phyloP scores from a whole-genome alignment of 2,113 vertebrate genomes.

The Sinocyclocheilus grahami region DNA sequence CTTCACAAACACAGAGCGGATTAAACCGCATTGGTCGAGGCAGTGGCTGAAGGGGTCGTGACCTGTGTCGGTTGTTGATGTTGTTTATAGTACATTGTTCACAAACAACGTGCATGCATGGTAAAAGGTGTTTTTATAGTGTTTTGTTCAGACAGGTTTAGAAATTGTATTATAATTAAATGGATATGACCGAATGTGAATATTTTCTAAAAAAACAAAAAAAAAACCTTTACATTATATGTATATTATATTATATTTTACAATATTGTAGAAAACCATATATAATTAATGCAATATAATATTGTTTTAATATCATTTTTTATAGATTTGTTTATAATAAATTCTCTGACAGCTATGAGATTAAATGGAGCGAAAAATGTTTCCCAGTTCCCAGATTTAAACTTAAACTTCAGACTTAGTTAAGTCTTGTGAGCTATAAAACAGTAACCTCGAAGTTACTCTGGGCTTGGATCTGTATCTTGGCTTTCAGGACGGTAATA shows the following conservation, averaged over 20 bases:
- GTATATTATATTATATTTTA: no score
- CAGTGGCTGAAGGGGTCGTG: background rate
- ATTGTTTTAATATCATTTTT: no score
- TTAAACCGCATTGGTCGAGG: background rate
- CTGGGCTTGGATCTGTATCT: background rate
- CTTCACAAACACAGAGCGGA: background rate
- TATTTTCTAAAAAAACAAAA: no score
- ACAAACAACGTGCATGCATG: background rate
- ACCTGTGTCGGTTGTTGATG: background rate
- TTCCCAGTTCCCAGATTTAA: background rate
- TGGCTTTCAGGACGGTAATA: background rate
- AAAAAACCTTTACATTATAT: no score
- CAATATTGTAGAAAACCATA: no score
- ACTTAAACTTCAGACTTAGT: background rate
- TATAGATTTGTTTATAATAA: no score
- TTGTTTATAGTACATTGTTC: background rate
- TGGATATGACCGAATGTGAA: background rate
- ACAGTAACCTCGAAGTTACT: background rate
- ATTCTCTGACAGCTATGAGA: background rate
- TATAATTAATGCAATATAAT: no score
- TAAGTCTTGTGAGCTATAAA: background rate
- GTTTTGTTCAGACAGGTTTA: background rate
- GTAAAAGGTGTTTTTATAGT: background rate
- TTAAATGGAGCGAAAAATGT: background rate
- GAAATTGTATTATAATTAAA: background rate